Conservation (phyloP, 2,888 invertebrate genomes). For the Dicycla oo region DNA sequence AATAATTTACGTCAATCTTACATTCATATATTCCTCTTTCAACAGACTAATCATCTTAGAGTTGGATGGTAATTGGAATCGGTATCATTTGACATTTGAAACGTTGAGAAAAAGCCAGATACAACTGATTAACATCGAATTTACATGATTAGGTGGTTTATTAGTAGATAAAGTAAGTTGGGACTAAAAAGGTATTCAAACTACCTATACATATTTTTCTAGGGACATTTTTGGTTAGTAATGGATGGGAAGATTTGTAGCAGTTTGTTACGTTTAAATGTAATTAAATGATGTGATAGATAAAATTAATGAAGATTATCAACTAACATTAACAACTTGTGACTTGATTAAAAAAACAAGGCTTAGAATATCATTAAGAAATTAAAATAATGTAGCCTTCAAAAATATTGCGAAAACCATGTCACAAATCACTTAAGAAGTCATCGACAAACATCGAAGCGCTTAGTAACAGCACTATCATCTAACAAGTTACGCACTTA, state of each 20-base stretch:
- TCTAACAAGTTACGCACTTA: constrained; percentile 58
- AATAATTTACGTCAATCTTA: constrained; percentile 41
- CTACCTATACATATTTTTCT: constrained; percentile 20
- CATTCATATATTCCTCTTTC: constrained; percentile 58
- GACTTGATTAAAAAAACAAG: constrained; percentile 39
- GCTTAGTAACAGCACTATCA: constrained; percentile 49
- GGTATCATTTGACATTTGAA: constrained; percentile 58
- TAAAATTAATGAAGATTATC: constrained; percentile 38
- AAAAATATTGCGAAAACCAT: constrained; percentile 40
- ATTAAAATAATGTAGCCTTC: constrained; percentile 53
- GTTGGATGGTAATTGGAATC: constrained; percentile 48
- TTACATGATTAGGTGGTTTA: constrained; percentile 47
- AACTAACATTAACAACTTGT: constrained; percentile 21
- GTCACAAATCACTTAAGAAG: constrained; percentile 48
- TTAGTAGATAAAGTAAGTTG: constrained; percentile 20
- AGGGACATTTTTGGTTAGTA: background rate
- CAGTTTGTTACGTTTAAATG: background rate
- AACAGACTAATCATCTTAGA: constrained; percentile 48
- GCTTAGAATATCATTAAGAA: constrained; percentile 43
- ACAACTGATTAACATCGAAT: constrained; percentile 42
- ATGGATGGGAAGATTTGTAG: background rate
- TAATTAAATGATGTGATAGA: constrained; percentile 30
- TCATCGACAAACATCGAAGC: constrained; percentile 46
- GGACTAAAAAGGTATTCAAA: constrained; percentile 33
- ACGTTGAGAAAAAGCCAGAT: constrained; percentile 43